phyloP scores from a whole-genome alignment of 2,888 invertebrate genomes.

The Tanaodytes sp. region DNA sequence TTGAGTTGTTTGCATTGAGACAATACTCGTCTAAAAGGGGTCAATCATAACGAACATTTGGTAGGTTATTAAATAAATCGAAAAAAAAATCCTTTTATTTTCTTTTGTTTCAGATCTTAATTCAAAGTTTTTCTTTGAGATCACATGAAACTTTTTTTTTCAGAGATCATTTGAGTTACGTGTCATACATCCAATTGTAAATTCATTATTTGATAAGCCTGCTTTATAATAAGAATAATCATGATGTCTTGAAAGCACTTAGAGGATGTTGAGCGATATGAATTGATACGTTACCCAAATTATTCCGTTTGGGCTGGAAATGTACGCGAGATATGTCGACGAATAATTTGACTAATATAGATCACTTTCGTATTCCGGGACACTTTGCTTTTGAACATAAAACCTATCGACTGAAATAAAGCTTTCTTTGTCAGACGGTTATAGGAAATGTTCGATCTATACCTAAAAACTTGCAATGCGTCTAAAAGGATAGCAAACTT shows the following conservation, averaged over 20 bases:
- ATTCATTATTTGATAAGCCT: slow-evolving; percentile 25
- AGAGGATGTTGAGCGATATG: slow-evolving; percentile 32
- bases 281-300: slow-evolving; percentile 45
- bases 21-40: too few species aligned
- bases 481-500: too few species aligned
- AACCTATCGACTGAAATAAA: too few species aligned
- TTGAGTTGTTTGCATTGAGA: too few species aligned
- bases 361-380: slow-evolving; percentile 39
- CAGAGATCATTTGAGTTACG: too few species aligned
- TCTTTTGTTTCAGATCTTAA: background rate
- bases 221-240: slow-evolving; percentile 20
- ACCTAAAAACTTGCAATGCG: too few species aligned
- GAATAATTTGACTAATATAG: slow-evolving; percentile 40
- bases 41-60: too few species aligned
- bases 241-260: slow-evolving; percentile 40
- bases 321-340: slow-evolving; percentile 28
- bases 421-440: too few species aligned
- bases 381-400: slow-evolving; percentile 17
- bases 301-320: slow-evolving; percentile 42
- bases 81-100: background rate
- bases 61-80: too few species aligned
- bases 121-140: too few species aligned
- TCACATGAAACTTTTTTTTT: too few species aligned
- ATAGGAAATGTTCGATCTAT: too few species aligned
- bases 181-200: slow-evolving; percentile 15